A percentile compares a stretch with the other conserved stretches of the same genome.
Conservation (phyloP, 2,888 invertebrate genomes). For the Allophyes oxyacanthae region DNA sequence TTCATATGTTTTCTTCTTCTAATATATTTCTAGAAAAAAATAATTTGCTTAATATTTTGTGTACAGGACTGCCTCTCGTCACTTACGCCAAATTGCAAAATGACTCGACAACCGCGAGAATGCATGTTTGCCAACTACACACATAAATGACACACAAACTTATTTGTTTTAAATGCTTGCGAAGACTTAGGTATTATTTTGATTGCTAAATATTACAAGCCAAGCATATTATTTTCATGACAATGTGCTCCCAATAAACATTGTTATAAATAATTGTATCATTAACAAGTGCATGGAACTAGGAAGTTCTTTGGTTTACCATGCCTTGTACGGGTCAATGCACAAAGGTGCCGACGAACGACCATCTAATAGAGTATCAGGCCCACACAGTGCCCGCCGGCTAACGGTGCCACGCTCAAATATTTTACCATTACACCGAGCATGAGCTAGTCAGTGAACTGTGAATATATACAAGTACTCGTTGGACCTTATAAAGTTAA, state of each 20-base stretch:
- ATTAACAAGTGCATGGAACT: conserved; percentile 67
- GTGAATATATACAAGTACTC: conserved; percentile 54
- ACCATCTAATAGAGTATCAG: conserved; percentile 66
- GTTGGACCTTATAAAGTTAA: conserved; percentile 32
- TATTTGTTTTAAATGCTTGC: conserved; percentile 64
- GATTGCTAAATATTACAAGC: conserved; percentile 46
- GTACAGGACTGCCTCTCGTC: conserved; percentile 55
- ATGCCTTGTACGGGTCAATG: conserved; percentile 83
- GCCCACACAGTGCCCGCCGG: conserved; percentile 57
- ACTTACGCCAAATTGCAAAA: conserved; percentile 73
- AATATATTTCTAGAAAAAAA: too few species aligned
- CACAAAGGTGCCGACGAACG: conserved; percentile 81
- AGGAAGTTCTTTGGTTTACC: conserved; percentile 75
- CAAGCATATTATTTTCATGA: conserved; percentile 20
- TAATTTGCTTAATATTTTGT: too few species aligned
- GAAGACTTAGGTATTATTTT: conserved; percentile 51
- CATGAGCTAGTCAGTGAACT: conserved; percentile 53
- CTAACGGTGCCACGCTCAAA: conserved; percentile 81
- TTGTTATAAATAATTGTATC: conserved; percentile 60
- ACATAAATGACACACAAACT: conserved; percentile 72
- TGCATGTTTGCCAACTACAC: conserved; percentile 77
- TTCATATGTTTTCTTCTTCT: too few species aligned
- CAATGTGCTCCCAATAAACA: conserved; percentile 15
- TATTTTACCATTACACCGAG: conserved; percentile 69
- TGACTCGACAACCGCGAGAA: conserved; percentile 72